Base-by-base conservation (phyloP, 2,797 vertebrate species). In the Manis pentadactyla region DNA sequence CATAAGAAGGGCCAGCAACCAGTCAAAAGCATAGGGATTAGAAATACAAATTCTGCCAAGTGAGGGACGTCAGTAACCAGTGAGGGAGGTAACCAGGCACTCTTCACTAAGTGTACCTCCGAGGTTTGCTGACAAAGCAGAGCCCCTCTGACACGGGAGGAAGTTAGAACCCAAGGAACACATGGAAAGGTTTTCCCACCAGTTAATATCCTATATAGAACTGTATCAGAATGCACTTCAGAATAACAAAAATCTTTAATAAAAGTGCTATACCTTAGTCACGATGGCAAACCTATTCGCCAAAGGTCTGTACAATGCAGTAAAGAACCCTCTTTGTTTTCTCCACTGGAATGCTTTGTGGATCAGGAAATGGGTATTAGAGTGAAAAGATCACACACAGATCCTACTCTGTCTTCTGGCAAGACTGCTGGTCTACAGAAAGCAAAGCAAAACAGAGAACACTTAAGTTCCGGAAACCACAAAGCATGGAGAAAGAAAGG, bases 361-460 rank as follows among this genome's bases (percentile, higher is more conserved):
- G 31, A 87, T 61, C 75, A 96, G 95, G 78, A 96, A 97, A 73
- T n/a, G 57, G 64, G 66, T 39, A 78, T 85, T 75, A 86, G 37
- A 91, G 31, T 61, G 51, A 85, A 96, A 97, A 94, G 79, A 95
- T 92, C 71, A 93, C 53, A 78, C 55, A 63, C 29, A 68, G 57
- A 42, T 51, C 61, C 93, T 71, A 42, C 49, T 93, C 53, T 96
- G 57, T 95, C 93, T 95, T 92, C 19, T 51, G 37, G 71, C 75
- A 61, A 78, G 75, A 84, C 53, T 4, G 15, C 74, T 75, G n/a
- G 69, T 82, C 19, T 69, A 91, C 14, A 39, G 37, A 93, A 96
- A 89, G 87, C 84, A 92, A 94, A 95, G 71, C 73, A 88, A 97
- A 95, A 79, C 39, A 90, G 29, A 87, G 73, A 84, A 74, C 34